phyloP scores from a whole-genome alignment of 2,888 invertebrate species.

The Napeogenes inachia region DNA sequence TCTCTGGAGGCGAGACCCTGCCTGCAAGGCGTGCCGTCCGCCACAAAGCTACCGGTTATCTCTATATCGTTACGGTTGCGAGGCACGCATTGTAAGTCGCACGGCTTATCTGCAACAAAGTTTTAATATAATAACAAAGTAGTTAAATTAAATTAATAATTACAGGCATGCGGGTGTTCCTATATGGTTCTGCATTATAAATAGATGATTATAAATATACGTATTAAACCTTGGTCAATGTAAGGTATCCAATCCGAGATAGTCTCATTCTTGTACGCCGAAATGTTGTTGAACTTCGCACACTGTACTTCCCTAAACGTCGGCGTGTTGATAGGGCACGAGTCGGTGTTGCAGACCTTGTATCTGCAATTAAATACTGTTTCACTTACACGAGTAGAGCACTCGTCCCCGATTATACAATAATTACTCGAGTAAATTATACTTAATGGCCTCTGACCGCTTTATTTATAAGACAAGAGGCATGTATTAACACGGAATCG shows the following conservation, averaged over 20 bases:
- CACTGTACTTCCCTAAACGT: constrained; percentile 89
- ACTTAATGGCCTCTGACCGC: neutral
- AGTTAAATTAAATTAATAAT: neutral
- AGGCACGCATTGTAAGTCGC: constrained; percentile 89
- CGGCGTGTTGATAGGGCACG: constrained; percentile 83
- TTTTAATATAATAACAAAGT: constrained; percentile 7
- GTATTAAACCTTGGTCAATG: constrained; percentile 81
- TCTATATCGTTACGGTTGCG: constrained; percentile 83
- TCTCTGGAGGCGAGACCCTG: constrained; percentile 85
- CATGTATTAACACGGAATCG: constrained; percentile 1
- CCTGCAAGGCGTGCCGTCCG: constrained; percentile 90
- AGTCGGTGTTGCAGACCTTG: constrained; percentile 87
- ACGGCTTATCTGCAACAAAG: constrained; percentile 80
- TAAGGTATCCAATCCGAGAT: constrained; percentile 84
- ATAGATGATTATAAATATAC: neutral
- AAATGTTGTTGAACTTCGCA: constrained; percentile 80
- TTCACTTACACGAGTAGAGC: neutral
- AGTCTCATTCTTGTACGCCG: constrained; percentile 80
- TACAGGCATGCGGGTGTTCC: too few species aligned
- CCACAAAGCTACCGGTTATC: constrained; percentile 84
- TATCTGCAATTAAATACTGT: constrained; percentile 65
- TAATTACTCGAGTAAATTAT: neutral
- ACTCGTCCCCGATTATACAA: neutral
- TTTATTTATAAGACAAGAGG: neutral
- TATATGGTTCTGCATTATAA: constrained; percentile 4